Evolutionary conservation across 2,113 vertebrate species (phyloP), one percentile per base, ranked within the genome.

Genomic region (Proteles cristata): DNA sequence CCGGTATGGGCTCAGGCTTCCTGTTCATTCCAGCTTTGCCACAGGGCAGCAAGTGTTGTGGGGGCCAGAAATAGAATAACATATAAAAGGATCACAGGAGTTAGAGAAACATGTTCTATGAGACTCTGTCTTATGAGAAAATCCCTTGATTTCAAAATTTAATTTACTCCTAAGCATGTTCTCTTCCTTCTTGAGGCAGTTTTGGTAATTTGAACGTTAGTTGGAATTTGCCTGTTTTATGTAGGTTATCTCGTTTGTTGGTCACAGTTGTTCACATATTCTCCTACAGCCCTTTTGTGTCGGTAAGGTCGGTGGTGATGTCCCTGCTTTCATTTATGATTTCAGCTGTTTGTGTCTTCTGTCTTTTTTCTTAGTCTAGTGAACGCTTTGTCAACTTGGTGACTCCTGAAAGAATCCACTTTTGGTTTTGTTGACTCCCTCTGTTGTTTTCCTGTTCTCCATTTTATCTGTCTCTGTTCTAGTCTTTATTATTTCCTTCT

Each of bases 1-100:
- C 69, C 99, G 99, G 99, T 99, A 98, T 80, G 92, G 61, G 16
- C 58, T 77, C 15, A 1, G 88, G 5, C 45, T 85, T 89, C 45
- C 25, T 66, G 12, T 65, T 35, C 17, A 16, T 65, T 63, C 11
- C 55, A 33, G 80, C 26, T 0, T 0, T 14, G 21, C 7, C 28
- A 5, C n/a, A 53, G 39, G 45, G 65, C 61, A 69, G 68, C 16
- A 17, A 25, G 53, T 1, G 0, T 53, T 35, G 35, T 5, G 28
- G 80, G 69, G 10, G 68, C 35, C 7, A 81, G 66, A 92, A n/a
- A 35, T 0, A 53, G 69, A 83, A 45, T 33, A 43, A 53, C 26
- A 3, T n/a, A 3, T n/a, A n/a, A 45, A 17, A 66, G n/a, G 63
- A 17, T 71, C 48, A 15, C 3, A 11, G 50, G 23, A 31, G 11